Evolutionary conservation across 2,888 invertebrate genomes (phyloP), one percentile per base, ranked within the genome.

Genomic region (Phaedon cochleariae): DNA sequence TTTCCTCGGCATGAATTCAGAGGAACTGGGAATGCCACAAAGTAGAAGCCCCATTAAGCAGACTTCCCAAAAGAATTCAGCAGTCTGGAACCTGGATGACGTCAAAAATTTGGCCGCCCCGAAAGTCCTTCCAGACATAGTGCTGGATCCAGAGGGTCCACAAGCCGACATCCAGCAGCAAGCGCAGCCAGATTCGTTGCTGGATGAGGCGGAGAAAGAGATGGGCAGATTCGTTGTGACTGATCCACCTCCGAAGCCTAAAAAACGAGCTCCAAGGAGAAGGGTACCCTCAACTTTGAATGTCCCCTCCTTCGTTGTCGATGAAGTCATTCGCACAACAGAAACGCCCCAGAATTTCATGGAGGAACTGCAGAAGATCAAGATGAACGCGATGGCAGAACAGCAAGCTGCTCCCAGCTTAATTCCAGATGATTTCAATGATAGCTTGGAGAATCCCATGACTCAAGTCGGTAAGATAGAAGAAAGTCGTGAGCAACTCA

Each of bases 91-190:
- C 21, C 17, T 68, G 22, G 68, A 72, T 31, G 68, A 68, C n/a
- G 59, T 68, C 31, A 53, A 62, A 22, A 41, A 61, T 1, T 58
- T 63, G n/a, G 60, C 59, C 3, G 59, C 53, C 5, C 65, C 67
- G 7, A 46, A 69, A 41, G 61, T 68, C n/a, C 61, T 73, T 4
- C 72, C 72, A 1, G 72, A 73, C 21, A 64, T 70, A 31, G 18
- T 69, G 29, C 15, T 71, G 12, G 41, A 41, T 5, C 53, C 58
- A 5, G 71, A 69, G 41, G 17, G 54, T 6, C 15, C 41, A 31
- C 37, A 37, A 31, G 53, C 10, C 5, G 37, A 41, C 7, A 12
- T 17, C 10, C 12, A 1, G 1, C 46, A 54, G 18, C 15, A 21
- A 18, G 26, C 31, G 17, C 53, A 45, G n/a, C 34, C 2, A 15